phyloP scores from a whole-genome alignment of 2,113 vertebrate genomes.

The Limanda limanda region DNA sequence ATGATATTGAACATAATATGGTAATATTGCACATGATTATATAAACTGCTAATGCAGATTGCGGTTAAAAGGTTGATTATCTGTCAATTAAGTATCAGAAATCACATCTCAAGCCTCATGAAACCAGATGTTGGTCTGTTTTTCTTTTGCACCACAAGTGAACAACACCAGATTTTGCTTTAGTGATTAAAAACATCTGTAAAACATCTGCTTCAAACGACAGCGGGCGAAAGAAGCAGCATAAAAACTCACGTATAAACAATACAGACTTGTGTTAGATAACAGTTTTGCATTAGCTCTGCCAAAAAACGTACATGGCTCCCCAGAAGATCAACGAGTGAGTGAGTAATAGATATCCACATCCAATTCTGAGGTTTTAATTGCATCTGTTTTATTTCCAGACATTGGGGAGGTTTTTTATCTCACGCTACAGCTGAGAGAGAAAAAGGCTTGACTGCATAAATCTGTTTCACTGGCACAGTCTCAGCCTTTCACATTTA shows the following conservation, averaged over 20 bases:
- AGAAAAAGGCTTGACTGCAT: conserved; percentile 35
- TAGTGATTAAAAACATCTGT: too few species aligned
- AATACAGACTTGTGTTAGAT: not conserved
- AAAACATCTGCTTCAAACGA: too few species aligned
- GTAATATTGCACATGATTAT: too few species aligned
- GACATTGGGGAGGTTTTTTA: conserved; percentile 6
- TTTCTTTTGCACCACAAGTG: too few species aligned
- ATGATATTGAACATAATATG: too few species aligned
- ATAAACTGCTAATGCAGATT: too few species aligned
- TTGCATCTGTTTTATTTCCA: conserved; percentile 33
- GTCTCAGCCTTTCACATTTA: conserved; percentile 65
- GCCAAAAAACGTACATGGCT: not conserved
- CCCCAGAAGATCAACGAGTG: conserved; percentile 21
- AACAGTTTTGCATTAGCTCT: not conserved
- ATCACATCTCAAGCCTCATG: too few species aligned
- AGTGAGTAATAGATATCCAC: conserved; percentile 23
- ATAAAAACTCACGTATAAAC: not conserved
- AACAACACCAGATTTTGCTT: too few species aligned
- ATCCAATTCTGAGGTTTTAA: conserved; percentile 8
- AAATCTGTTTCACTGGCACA: conserved; percentile 47
- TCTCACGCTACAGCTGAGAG: not conserved
- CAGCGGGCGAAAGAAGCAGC: too few species aligned
- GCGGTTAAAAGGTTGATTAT: too few species aligned
- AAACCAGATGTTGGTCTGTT: too few species aligned
- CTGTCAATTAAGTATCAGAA: too few species aligned